Evolutionary conservation across 2,113 vertebrate genomes (phyloP).

Genomic region (Nannobrachium achirus): DNA sequence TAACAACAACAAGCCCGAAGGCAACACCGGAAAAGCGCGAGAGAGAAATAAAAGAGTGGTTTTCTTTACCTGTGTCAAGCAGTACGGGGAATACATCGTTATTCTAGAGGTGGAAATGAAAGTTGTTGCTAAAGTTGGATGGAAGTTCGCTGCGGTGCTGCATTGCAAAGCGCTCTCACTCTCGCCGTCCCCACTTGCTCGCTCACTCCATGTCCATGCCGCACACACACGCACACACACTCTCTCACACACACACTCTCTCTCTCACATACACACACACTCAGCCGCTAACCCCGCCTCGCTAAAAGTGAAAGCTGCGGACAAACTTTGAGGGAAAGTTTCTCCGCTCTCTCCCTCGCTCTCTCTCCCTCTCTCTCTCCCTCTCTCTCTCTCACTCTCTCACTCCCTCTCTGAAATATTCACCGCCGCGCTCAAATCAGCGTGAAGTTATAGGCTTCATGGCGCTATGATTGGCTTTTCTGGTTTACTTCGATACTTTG

Average conservation of each 20-base stretch:
- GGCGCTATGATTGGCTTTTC: not conserved
- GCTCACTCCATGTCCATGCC: conserved; percentile 78
- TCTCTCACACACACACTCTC: too few relatives aligned
- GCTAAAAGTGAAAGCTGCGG: conserved; percentile 82
- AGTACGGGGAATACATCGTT: conserved; percentile 85
- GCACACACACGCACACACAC: not conserved
- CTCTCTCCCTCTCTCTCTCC: conserved; percentile 22
- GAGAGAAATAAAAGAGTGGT: not conserved
- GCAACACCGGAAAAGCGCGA: conserved; percentile 23
- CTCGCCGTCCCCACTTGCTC: conserved; percentile 56
- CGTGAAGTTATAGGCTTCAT: not conserved
- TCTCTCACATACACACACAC: too few relatives aligned
- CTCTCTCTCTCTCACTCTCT: not conserved
- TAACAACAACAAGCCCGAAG: conserved; percentile 32
- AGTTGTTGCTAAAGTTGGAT: conserved; percentile 78
- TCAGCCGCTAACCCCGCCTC: conserved; percentile 80
- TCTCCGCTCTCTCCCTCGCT: conserved; percentile 55
- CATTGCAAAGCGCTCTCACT: conserved; percentile 78
- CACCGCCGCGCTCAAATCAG: not conserved
- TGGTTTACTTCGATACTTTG: not conserved
- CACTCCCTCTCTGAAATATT: not conserved
- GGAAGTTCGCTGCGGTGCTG: conserved; percentile 81
- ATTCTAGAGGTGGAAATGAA: conserved; percentile 71
- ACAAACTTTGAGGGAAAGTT: conserved; percentile 79
- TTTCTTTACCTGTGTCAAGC: conserved; percentile 83